Evolutionary conservation across 2,113 vertebrate genomes (phyloP).

Genomic region (Pseudopipra pipra): DNA sequence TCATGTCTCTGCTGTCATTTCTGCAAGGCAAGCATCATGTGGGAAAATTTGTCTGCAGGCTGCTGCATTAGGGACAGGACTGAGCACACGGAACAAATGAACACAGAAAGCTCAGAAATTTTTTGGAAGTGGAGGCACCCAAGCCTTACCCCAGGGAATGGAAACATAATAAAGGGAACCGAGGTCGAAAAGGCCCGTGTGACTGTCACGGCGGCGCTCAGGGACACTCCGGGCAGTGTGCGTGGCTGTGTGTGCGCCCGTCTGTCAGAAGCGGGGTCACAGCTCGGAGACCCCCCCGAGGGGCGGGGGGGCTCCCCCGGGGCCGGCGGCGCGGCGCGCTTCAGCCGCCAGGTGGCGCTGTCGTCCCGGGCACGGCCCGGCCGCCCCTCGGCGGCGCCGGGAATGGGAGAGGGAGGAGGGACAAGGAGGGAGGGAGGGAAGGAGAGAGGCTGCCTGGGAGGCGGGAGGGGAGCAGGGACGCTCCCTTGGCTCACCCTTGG

Average conservation of each 20-base stretch:
- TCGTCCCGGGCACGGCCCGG: not conserved
- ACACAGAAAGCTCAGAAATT: not conserved
- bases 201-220: not conserved
- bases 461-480: not conserved
- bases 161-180: not conserved
- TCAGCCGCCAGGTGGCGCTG: slow-evolving; percentile 6
- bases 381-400: rapidly evolving
- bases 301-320: too few species aligned
- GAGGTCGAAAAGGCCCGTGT: rapidly evolving
- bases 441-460: not conserved
- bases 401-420: too few species aligned
- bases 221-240: rapidly evolving
- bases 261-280: rapidly evolving
- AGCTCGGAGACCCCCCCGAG: rapidly evolving
- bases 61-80: not conserved
- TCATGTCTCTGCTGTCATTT: not conserved
- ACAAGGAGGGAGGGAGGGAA: not conserved
- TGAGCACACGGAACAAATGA: rapidly evolving
- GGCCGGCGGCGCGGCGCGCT: not conserved
- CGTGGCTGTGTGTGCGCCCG: rapidly evolving
- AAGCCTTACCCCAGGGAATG: rapidly evolving
- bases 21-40: rapidly evolving
- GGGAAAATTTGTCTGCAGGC: not conserved
- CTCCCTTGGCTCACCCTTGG: not conserved
- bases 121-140: not conserved